These are phyloP conservation scores for Arnoldichthys spilopterus DNA, from an alignment of 2,797 vertebrate species.

Conservation along the genomic window DNA sequence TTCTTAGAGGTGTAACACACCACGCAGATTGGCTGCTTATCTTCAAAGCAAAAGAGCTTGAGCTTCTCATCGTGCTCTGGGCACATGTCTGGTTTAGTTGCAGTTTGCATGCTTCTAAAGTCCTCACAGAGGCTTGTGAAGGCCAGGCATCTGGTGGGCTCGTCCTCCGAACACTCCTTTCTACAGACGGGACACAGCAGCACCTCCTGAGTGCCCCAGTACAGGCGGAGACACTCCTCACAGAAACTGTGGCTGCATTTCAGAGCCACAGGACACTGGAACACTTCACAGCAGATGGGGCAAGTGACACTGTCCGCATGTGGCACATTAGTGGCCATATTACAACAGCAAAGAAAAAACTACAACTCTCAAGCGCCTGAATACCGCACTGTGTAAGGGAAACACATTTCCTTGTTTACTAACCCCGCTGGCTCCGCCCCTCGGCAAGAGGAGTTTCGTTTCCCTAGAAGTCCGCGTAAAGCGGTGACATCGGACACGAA, in stretches of 20 bases:
- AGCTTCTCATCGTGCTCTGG: slow-evolving; percentile 72
- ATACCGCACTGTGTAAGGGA: no score
- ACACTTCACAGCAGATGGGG: slow-evolving; percentile 76
- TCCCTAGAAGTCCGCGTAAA: no score
- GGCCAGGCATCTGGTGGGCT: slow-evolving; percentile 48
- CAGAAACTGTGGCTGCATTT: slow-evolving; percentile 80
- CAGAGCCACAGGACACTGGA: slow-evolving; percentile 73
- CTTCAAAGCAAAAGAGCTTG: slow-evolving; percentile 76
- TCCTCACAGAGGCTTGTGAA: slow-evolving; percentile 46
- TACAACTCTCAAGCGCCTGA: no score
- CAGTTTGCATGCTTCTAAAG: slow-evolving; percentile 1
- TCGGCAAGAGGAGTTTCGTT: slow-evolving; percentile 49
- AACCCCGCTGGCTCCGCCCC: slow-evolving; percentile 62
- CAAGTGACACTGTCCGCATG: no score
- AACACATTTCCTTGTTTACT: no score
- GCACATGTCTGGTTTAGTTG: slow-evolving; percentile 41
- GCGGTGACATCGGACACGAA: no score
- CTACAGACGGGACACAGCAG: slow-evolving; percentile 72
- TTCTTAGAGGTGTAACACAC: slow-evolving; percentile 77
- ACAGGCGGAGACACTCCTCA: slow-evolving; percentile 67
- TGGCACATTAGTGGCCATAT: slow-evolving; percentile 39
- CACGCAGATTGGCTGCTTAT: slow-evolving; percentile 76
- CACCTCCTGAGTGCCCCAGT: slow-evolving; percentile 62
- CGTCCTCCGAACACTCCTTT: slow-evolving; percentile 28
- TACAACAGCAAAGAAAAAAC: no score